Conservation (phyloP, 2,888 invertebrate genomes). For the Nasonovia ribisnigri region DNA sequence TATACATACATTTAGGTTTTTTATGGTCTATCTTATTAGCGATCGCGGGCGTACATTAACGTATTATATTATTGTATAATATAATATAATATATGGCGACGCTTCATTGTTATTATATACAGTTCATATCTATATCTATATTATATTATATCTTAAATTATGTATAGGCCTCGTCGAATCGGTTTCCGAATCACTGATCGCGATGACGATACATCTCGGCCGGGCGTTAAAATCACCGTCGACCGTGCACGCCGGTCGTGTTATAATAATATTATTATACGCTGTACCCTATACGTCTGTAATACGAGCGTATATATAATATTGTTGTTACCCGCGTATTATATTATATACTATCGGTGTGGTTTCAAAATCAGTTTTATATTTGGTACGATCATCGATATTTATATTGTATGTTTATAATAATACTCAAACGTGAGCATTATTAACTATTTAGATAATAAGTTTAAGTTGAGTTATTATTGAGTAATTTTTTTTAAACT, state of each 20-base stretch:
- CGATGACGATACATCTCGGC: neutral
- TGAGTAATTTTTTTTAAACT: no score
- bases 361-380: neutral
- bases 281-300: neutral
- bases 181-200: slow-evolving; percentile 31
- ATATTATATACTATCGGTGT: neutral
- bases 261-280: neutral
- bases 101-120: neutral
- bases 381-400: neutral
- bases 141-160: no score
- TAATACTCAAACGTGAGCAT: neutral
- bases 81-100: neutral
- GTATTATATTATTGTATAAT: neutral
- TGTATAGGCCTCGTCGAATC: neutral
- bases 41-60: neutral
- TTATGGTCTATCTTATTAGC: neutral
- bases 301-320: neutral
- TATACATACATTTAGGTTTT: neutral
- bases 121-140: neutral
- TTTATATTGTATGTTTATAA: neutral
- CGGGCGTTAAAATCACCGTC: slow-evolving; percentile 20
- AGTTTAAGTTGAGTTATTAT: no score
- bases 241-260: neutral
- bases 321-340: neutral
- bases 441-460: neutral